These are phyloP conservation scores for Bergia sp. DNA, from an alignment of 92 coral and sea anemone genomes.

Conservation along the genomic window DNA sequence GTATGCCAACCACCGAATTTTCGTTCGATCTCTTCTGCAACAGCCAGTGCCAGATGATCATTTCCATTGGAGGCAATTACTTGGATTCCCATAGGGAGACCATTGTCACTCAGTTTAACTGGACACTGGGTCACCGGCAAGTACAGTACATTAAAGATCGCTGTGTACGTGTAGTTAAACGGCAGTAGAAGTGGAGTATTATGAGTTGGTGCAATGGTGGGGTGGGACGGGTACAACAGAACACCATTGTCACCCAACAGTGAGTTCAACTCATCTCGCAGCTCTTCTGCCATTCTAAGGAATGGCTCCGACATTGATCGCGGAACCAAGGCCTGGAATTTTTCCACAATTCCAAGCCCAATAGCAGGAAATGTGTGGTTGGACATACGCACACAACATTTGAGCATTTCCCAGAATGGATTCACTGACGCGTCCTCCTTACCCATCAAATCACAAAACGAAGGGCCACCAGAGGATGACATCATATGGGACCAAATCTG, in stretches of 20 bases:
- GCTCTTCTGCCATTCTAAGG: conserved; percentile 71
- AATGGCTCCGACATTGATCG: conserved; percentile 65
- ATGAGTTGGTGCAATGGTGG: conserved; percentile 79
- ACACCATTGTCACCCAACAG: conserved; percentile 90
- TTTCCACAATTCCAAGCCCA: conserved; percentile 84
- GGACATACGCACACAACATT: conserved; percentile 79
- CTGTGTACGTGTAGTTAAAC: conserved; percentile 87
- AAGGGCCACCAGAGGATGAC: conserved; percentile 82
- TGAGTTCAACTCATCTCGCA: conserved; percentile 78
- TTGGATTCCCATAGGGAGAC: conserved; percentile 91
- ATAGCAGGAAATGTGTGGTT: conserved; percentile 92
- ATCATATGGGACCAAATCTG: conserved; percentile 94
- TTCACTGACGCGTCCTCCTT: conserved; percentile 58
- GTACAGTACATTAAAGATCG: conserved; percentile 89
- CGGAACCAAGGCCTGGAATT: conserved; percentile 75
- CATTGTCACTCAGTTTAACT: conserved; percentile 70
- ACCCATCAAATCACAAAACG: conserved; percentile 88
- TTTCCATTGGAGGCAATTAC: conserved; percentile 79
- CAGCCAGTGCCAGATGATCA: conserved; percentile 82
- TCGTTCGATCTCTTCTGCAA: conserved; percentile 84
- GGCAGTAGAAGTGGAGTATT: conserved; percentile 80
- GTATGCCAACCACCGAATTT: conserved; percentile 88
- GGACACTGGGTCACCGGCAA: conserved; percentile 96
- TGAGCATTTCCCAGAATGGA: conserved; percentile 89
- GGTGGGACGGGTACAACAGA: conserved; percentile 88